Evolutionary conservation across 1,140 invertebrate genomes (phyloP).

Genomic region (Pentalonia nigronervosa): DNA sequence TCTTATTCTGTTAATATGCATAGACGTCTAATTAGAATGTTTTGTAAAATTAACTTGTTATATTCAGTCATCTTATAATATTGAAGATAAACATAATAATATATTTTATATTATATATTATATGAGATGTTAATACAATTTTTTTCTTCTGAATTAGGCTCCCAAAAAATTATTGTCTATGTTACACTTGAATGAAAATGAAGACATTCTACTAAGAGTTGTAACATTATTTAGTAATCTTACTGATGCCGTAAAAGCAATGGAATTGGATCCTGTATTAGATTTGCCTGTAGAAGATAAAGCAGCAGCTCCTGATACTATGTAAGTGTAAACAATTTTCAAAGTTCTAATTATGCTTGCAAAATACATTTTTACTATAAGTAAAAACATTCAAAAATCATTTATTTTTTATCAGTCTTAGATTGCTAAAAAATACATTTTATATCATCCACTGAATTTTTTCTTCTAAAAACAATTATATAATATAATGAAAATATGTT

Average conservation of each 20-base stretch:
- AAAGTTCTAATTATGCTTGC: not conserved
- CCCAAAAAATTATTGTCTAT: conserved; percentile 67
- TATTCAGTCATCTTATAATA: not conserved
- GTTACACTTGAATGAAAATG: conserved; percentile 65
- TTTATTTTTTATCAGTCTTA: no score
- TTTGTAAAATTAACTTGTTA: not conserved
- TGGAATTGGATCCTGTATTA: conserved; percentile 65
- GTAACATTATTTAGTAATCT: conserved; percentile 69
- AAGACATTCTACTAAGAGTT: conserved; percentile 67
- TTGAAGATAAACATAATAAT: not conserved
- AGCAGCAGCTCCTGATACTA: conserved; percentile 70
- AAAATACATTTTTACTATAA: not conserved
- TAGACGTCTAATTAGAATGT: not conserved
- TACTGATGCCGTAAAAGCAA: conserved; percentile 64
- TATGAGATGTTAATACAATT: not conserved
- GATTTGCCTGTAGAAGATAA: conserved; percentile 69
- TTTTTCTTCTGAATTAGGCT: conserved; percentile 64
- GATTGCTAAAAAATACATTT: no score
- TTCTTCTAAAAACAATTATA: no score
- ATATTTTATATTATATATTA: not conserved
- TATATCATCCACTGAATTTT: no score
- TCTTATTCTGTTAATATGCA: no score
- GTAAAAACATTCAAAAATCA: no score
- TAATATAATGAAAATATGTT: no score
- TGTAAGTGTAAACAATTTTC: conserved; percentile 63